Percentiles rank a stretch among this genome's conserved stretches.
Conservation (phyloP, 2,888 invertebrate genomes). For the Carpatolechia fugitivella region DNA sequence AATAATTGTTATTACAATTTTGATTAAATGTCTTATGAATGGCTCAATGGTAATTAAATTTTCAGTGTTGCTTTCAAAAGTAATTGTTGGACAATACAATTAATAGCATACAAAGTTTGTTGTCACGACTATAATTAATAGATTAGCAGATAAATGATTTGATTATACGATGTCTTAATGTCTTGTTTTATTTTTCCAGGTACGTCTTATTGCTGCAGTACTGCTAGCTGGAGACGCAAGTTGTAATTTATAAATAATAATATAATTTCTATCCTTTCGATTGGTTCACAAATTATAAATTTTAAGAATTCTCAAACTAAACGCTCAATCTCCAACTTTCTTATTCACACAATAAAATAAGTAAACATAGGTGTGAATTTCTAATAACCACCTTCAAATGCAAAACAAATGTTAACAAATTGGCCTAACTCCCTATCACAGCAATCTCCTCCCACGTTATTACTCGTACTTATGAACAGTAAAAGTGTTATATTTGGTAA, state of each 20-base stretch:
- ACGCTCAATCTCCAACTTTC: too few relatives aligned
- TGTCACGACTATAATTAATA: conserved; percentile 15
- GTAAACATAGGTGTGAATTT: too few relatives aligned
- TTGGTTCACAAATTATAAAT: too few relatives aligned
- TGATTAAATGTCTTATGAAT: conserved; percentile 10
- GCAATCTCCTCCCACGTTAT: conserved; percentile 18
- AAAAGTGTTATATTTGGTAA: conserved; percentile 18
- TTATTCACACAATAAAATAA: too few relatives aligned
- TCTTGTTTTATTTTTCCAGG: not conserved
- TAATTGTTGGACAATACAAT: conserved; percentile 11
- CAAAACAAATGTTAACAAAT: conserved; percentile 7
- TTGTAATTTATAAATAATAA: too few relatives aligned
- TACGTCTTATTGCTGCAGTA: not conserved
- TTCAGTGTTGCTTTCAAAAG: conserved; percentile 9
- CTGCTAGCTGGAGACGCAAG: too few relatives aligned
- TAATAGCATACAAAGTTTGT: conserved; percentile 5
- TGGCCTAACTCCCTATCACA: not conserved
- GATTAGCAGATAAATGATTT: not conserved
- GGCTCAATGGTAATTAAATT: not conserved
- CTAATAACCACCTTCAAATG: too few relatives aligned
- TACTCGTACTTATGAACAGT: conserved; percentile 16
- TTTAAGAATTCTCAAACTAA: too few relatives aligned
- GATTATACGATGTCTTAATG: not conserved
- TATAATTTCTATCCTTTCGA: too few relatives aligned
- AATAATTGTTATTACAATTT: conserved; percentile 16